Conservation (phyloP, 2,888 invertebrate genomes). For the Phaedon cochleariae region DNA sequence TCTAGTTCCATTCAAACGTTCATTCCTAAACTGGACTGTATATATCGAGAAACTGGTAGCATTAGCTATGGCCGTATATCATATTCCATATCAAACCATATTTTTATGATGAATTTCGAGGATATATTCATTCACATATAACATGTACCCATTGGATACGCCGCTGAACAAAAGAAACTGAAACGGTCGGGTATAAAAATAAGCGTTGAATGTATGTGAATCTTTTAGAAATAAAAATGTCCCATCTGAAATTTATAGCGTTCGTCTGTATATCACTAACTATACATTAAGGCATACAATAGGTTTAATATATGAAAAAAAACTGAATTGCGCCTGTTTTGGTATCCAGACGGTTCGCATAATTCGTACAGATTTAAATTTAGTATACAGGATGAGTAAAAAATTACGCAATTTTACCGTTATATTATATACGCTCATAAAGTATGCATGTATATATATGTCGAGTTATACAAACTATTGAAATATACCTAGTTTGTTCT, state of each 20-base stretch:
- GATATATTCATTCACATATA: constrained; percentile 24
- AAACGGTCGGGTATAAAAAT: constrained; percentile 33
- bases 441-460: too few relatives aligned
- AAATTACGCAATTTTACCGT: not conserved
- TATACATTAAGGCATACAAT: constrained; percentile 61
- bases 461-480: too few relatives aligned
- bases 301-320: constrained; percentile 56
- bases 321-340: constrained; percentile 47
- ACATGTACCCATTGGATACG: constrained; percentile 20
- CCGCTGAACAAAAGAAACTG: constrained; percentile 16
- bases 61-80: constrained; percentile 2
- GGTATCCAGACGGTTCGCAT: constrained; percentile 46
- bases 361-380: constrained; percentile 46
- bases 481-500: too few relatives aligned
- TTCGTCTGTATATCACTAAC: constrained; percentile 55
- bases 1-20: not conserved
- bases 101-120: constrained; percentile 22
- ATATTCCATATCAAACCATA: not conserved
- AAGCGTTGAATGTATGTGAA: constrained; percentile 48
- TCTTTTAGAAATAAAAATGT: constrained; percentile 54
- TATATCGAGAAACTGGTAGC: constrained; percentile 1
- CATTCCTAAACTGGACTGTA: not conserved
- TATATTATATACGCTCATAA: not conserved
- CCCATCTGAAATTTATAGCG: constrained; percentile 56
- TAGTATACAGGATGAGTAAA: not conserved